These are phyloP conservation scores for Cremastinae sp. DNA, from an alignment of 2,888 invertebrate genomes.

Conservation along the genomic window DNA sequence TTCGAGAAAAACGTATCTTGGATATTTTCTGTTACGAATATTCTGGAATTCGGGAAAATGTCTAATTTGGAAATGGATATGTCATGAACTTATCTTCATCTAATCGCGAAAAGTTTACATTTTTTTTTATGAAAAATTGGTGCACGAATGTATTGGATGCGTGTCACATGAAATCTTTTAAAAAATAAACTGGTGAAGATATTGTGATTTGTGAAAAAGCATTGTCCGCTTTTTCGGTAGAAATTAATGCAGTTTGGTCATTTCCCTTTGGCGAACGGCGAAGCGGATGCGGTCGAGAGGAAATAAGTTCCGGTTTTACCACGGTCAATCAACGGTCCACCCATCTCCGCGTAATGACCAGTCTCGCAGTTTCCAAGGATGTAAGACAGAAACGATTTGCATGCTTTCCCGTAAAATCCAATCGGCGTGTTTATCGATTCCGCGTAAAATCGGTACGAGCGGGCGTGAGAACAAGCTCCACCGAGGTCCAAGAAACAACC, in stretches of 20 bases:
- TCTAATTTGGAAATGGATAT: too few species aligned
- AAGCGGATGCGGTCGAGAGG: slow-evolving; percentile 62
- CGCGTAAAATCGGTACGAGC: slow-evolving; percentile 71
- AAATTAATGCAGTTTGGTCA: not conserved
- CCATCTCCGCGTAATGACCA: slow-evolving; percentile 58
- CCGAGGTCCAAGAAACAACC: slow-evolving; percentile 68
- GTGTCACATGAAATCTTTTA: too few species aligned
- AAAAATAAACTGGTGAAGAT: too few species aligned
- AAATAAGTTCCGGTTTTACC: slow-evolving; percentile 65
- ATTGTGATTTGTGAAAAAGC: not conserved
- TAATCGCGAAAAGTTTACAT: too few species aligned
- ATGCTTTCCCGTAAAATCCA: slow-evolving; percentile 64
- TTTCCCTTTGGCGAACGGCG: slow-evolving; percentile 68
- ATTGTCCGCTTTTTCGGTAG: not conserved
- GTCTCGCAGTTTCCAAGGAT: slow-evolving; percentile 51
- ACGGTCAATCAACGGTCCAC: slow-evolving; percentile 50
- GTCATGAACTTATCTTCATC: too few species aligned
- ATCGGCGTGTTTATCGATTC: slow-evolving; percentile 70
- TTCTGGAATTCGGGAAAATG: too few species aligned
- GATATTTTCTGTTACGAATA: too few species aligned
- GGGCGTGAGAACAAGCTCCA: slow-evolving; percentile 73
- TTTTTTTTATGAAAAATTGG: too few species aligned
- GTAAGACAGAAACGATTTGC: slow-evolving; percentile 45
- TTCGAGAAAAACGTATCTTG: too few species aligned
- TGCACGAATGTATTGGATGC: too few species aligned